phyloP scores from a whole-genome alignment of 2,113 vertebrate genomes.

The Oncorhynchus nerka region DNA sequence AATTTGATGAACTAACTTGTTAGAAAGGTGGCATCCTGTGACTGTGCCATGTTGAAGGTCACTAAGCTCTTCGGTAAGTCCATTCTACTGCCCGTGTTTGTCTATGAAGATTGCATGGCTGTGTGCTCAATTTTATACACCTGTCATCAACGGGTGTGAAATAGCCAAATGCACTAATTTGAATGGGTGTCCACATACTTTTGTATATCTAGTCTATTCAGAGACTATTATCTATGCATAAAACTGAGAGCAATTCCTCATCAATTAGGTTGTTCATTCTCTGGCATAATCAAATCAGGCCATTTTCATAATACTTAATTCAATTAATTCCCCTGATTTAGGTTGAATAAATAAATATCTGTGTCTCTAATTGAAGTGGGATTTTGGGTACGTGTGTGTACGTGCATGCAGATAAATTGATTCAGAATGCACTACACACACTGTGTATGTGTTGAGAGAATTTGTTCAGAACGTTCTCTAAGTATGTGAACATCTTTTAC shows the following conservation, averaged over 20 bases:
- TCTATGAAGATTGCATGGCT: too few relatives aligned
- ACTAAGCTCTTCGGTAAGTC: too few relatives aligned
- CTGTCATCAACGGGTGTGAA: too few relatives aligned
- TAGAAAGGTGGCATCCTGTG: too few relatives aligned
- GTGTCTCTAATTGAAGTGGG: constrained; percentile 26
- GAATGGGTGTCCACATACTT: too few relatives aligned
- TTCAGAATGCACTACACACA: not conserved
- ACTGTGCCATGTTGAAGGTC: too few relatives aligned
- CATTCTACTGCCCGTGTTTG: too few relatives aligned
- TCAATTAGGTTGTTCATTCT: constrained; percentile 36
- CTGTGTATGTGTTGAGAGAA: too few relatives aligned
- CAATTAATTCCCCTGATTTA: constrained; percentile 20
- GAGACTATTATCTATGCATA: not conserved
- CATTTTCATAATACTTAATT: constrained; percentile 20
- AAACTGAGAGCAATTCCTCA: constrained; percentile 30
- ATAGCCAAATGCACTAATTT: too few relatives aligned
- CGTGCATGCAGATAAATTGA: not conserved
- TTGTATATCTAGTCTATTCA: not conserved
- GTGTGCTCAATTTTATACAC: too few relatives aligned
- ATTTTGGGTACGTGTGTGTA: not conserved
- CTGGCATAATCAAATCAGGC: constrained; percentile 26
- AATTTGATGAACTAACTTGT: too few relatives aligned
- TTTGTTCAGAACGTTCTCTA: not conserved
- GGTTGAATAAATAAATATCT: constrained; percentile 41
- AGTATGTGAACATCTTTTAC: not conserved